Conservation (phyloP, 2,113 vertebrate species). For the Oxyruncus cristatus region DNA sequence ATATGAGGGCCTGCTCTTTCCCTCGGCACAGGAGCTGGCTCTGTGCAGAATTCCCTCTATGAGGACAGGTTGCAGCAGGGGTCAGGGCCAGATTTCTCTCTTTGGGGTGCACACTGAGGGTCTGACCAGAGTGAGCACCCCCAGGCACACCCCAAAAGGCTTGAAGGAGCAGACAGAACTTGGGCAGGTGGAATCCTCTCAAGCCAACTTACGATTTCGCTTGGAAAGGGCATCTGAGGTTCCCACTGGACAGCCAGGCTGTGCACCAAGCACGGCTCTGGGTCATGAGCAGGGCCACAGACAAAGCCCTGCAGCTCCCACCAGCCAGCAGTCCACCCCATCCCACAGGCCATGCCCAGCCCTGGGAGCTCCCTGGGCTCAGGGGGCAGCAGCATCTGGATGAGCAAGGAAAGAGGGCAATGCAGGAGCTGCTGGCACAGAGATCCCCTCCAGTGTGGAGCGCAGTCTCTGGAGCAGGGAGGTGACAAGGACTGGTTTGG, state of each 20-base stretch:
- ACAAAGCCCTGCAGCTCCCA: not conserved
- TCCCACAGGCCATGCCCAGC: not conserved
- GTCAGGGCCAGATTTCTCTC: not conserved
- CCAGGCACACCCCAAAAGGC: not conserved
- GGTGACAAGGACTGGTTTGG: not conserved
- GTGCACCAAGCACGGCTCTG: not conserved
- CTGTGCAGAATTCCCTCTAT: not conserved
- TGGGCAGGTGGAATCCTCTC: not conserved
- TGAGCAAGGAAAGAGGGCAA: accelerated
- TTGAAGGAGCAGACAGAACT: not conserved
- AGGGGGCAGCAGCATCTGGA: not conserved
- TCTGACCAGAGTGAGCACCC: not conserved
- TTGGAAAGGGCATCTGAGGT: not conserved
- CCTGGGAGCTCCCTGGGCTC: not conserved
- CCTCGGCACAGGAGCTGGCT: not conserved
- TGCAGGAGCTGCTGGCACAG: not conserved
- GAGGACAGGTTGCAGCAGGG: not conserved
- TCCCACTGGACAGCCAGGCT: not conserved
- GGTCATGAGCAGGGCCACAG: not conserved
- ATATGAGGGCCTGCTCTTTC: not conserved
- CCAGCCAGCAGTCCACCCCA: accelerated
- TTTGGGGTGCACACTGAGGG: not conserved
- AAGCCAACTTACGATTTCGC: not conserved
- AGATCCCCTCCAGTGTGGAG: not conserved
- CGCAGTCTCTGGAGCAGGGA: not conserved